Percentiles rank a stretch among this genome's conserved stretches.
These are phyloP conservation scores for Ganaspis brasiliensis DNA, from an alignment of 2,888 invertebrate species.

Conservation along the genomic window DNA sequence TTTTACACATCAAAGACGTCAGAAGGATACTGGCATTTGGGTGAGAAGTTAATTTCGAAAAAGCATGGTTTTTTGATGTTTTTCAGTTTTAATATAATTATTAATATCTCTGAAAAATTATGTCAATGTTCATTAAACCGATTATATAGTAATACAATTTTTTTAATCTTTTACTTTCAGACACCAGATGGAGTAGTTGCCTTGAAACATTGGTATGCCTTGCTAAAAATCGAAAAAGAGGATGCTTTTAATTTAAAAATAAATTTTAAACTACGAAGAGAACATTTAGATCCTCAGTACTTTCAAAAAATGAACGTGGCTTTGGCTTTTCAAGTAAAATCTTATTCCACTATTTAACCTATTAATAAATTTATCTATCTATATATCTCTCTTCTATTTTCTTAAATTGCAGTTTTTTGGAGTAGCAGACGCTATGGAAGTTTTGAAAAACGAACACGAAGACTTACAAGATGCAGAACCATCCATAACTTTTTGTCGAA, in stretches of 20 bases:
- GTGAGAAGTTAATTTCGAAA: too few relatives aligned
- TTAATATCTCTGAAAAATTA: too few relatives aligned
- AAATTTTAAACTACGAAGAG: conserved; percentile 46
- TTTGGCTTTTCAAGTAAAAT: too few relatives aligned
- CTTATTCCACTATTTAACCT: too few relatives aligned
- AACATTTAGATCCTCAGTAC: conserved; percentile 50
- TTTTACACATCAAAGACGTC: conserved; percentile 24
- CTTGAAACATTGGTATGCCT: conserved; percentile 52
- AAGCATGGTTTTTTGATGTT: too few relatives aligned
- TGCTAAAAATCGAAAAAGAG: too few relatives aligned
- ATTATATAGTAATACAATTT: too few relatives aligned
- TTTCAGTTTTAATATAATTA: too few relatives aligned
- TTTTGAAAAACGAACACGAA: conserved; percentile 35
- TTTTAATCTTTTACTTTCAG: conserved; percentile 44
- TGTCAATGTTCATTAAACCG: too few relatives aligned
- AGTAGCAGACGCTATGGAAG: conserved; percentile 47
- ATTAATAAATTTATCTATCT: too few relatives aligned
- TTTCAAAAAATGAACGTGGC: too few relatives aligned
- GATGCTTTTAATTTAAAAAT: conserved; percentile 50
- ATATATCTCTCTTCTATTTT: neutral
- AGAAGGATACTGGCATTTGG: neutral
- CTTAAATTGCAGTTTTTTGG: conserved; percentile 46
- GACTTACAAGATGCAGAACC: conserved; percentile 29
- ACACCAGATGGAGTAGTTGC: conserved; percentile 51
- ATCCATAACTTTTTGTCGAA: conserved; percentile 34